Base-by-base conservation (phyloP, 2,888 invertebrate genomes). In the Prosapia bicincta region DNA sequence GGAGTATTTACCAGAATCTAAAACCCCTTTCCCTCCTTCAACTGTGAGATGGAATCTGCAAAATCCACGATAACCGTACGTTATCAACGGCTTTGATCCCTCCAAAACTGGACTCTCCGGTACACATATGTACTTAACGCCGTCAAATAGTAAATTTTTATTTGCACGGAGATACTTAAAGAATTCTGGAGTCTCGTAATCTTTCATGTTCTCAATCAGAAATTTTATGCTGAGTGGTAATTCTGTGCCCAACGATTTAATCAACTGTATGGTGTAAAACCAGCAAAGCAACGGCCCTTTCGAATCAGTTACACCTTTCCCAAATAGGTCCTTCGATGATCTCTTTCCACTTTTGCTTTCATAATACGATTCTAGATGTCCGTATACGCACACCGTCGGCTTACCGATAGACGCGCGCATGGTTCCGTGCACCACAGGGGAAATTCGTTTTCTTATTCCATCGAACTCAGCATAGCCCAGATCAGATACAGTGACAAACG, bases 281-380 rank as follows among this genome's bases (percentile, higher is more conserved):
- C 69, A 70, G 20, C 70, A 75, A n/a, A 71, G 23, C 23, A 75
- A 38, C 15, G 75, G 66, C 6, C 75, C 75, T 67, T 70, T 75
- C 3, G 75, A 28, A 23, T 75, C 75, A 1, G 66, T 38, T 1
- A 75, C 70, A 9, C 75, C 75, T 32, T 26, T 71, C 5, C 71
- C 75, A 32, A 75, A 75, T 15, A 75, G 26, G 9, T 20, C 26
- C 28, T 32, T 69, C 26, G 28, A 30, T 38, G 38, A 15, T 13
- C 9, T 38, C 3, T 9, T 0, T 20, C 5, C 9, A 5, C 1
- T 2, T 9, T 54, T 54, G 3, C 20, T 13, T 5, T 10, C 20
- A 20, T n/a, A 9, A 54, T 20, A 54, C 2, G 54, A 54, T 20
- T 54, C 54, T 20, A 54, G 13, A 54, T 54, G 54, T 2, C 54